Conservation (phyloP, 2,888 invertebrate genomes). For the Nineta flava region DNA sequence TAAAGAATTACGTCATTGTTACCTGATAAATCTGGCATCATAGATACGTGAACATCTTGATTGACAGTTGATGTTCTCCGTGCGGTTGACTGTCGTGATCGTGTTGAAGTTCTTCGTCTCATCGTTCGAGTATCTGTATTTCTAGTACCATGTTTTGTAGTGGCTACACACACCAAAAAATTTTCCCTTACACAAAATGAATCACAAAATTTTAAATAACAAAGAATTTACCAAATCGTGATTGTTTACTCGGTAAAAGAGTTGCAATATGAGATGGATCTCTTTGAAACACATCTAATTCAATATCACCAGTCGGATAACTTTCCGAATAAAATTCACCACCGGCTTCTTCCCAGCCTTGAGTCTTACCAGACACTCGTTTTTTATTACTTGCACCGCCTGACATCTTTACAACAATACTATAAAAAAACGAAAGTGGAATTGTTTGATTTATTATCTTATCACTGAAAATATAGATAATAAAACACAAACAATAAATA, state of each 20-base stretch:
- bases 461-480: background rate
- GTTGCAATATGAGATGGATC: constrained; percentile 64
- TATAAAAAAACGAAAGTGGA: background rate
- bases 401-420: constrained; percentile 29
- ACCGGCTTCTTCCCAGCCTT: constrained; percentile 73
- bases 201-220: background rate
- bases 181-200: constrained; percentile 3
- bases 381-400: constrained; percentile 36
- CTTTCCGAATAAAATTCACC: constrained; percentile 74
- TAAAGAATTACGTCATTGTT: too few relatives aligned
- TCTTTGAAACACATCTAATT: constrained; percentile 51
- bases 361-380: constrained; percentile 33
- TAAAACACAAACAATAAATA: background rate
- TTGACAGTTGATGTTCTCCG: constrained; percentile 33
- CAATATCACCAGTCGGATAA: constrained; percentile 47
- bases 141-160: constrained; percentile 42
- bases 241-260: constrained; percentile 63
- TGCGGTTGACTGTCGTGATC: constrained; percentile 34
- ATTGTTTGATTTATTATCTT: background rate
- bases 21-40: constrained; percentile 69
- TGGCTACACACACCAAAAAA: constrained; percentile 35
- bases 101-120: constrained; percentile 37
- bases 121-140: constrained; percentile 45
- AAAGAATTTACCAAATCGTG: constrained; percentile 41
- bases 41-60: constrained; percentile 54